These are phyloP conservation scores for Helicoverpa zea DNA, from an alignment of 1,140 invertebrate genomes.

Conservation along the genomic window DNA sequence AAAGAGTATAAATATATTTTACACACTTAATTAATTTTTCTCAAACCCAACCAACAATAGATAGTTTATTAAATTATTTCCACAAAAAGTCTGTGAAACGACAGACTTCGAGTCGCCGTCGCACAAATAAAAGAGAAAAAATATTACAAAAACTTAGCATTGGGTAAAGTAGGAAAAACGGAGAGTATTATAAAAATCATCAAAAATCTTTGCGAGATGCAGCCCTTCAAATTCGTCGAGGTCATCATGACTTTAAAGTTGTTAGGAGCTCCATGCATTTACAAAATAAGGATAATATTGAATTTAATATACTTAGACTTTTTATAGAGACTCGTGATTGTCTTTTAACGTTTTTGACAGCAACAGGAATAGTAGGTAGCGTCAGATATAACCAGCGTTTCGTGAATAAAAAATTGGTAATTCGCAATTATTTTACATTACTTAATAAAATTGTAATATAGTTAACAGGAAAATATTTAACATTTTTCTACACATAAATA, in stretches of 20 bases:
- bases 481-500: too few species aligned
- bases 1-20: not conserved
- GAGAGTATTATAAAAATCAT: conserved; percentile 56
- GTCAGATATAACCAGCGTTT: too few species aligned
- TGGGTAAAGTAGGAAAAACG: conserved; percentile 66
- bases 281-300: not conserved
- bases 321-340: too few species aligned
- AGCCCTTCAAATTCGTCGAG: conserved; percentile 67
- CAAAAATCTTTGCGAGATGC: conserved; percentile 54
- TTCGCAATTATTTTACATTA: too few species aligned
- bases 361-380: too few species aligned
- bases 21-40: conserved; percentile 43
- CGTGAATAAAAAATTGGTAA: too few species aligned
- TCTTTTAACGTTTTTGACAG: too few species aligned
- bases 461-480: too few species aligned
- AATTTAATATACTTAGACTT: too few species aligned
- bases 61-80: conserved; percentile 60
- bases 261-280: conserved; percentile 2
- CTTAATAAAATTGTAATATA: too few species aligned
- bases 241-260: conserved; percentile 75
- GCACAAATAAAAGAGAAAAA: conserved; percentile 57
- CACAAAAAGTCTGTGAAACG: conserved; percentile 53
- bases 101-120: conserved; percentile 76
- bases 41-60: conserved; percentile 49
- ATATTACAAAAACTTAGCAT: conserved; percentile 62